Conservation (phyloP, 1,140 invertebrate species). For the Eupeodes corollae region DNA sequence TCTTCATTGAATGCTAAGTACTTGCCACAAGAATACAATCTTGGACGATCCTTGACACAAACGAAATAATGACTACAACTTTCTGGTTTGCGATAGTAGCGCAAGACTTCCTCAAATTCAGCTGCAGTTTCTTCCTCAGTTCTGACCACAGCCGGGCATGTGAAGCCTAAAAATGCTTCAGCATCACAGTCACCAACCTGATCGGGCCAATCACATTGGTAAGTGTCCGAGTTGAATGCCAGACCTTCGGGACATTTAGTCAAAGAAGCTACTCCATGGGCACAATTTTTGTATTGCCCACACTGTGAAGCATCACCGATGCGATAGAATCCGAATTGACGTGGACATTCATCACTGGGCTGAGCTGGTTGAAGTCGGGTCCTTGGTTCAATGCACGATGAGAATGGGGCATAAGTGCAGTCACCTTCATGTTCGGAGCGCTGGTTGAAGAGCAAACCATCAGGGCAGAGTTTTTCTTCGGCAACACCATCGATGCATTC, state of each 20-base stretch:
- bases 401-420: slow-evolving; percentile 69
- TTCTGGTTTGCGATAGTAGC: slow-evolving; percentile 43
- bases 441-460: slow-evolving; percentile 75
- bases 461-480: slow-evolving; percentile 66
- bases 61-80: slow-evolving; percentile 75
- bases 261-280: slow-evolving; percentile 46
- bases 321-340: slow-evolving; percentile 73
- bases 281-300: slow-evolving; percentile 74
- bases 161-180: slow-evolving; percentile 59
- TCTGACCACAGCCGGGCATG: slow-evolving; percentile 42
- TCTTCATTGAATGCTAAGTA: slow-evolving; percentile 30
- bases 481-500: slow-evolving; percentile 55
- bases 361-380: slow-evolving; percentile 45
- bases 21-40: slow-evolving; percentile 32
- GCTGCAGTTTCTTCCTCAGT: slow-evolving; percentile 23
- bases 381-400: slow-evolving; percentile 58
- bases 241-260: slow-evolving; percentile 69
- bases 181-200: slow-evolving; percentile 63
- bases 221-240: slow-evolving; percentile 64
- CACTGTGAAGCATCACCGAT: slow-evolving; percentile 60
- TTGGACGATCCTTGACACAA: slow-evolving; percentile 62
- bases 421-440: slow-evolving; percentile 57
- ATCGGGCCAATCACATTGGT: slow-evolving; percentile 81
- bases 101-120: slow-evolving; percentile 41
- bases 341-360: slow-evolving; percentile 66